Base-by-base conservation (phyloP, 2,113 vertebrate species). In the Ceyx melanurus region DNA sequence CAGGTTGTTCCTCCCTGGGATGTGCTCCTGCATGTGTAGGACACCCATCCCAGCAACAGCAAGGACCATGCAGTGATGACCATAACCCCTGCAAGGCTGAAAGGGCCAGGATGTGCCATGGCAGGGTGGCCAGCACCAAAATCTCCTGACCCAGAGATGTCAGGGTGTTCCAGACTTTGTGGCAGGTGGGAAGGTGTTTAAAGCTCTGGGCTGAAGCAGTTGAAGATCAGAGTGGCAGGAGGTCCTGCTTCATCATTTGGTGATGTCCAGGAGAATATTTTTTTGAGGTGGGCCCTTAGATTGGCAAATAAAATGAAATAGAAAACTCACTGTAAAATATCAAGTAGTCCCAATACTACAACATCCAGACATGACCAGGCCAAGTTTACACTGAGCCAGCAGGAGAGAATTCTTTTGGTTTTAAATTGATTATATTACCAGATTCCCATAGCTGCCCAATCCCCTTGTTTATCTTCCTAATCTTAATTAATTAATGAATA, bases 401-500 rank as follows among this genome's bases (percentile, higher is more conserved):
- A 93, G 25, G 9, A 71, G 56, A 53, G 29, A 79, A 50, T 42
- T 61, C 7, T 31, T 56, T 48, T 68, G 10, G 37, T 31, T 29
- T 14, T 3, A 35, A 51, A 35, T 61, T 33, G 1, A 88, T 92
- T 83, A 72, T 81, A 75, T 90, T 90, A 82, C 65, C 74, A 96
- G 70, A 58, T 14, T 88, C 86, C 70, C 81, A 89, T 79, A 92
- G 81, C 50, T 90, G 74, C 60, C 81, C 73, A 87, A 84, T 82
- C 66, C 62, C 50, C 62, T 79, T 95, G 90, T 96, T 96, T 95
- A 95, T 93, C 93, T 92, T 92, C 28, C 46, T 93, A 81, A 96
- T 90, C 90, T 93, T 94, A 94, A 96, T 94, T 95, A 96, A 95
- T 89, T 84, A 90, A 92, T 86, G 86, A 96, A 95, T 96, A 95